Evolutionary conservation across 2,113 vertebrate genomes (phyloP).

Genomic region (Oenanthe oenanthe): DNA sequence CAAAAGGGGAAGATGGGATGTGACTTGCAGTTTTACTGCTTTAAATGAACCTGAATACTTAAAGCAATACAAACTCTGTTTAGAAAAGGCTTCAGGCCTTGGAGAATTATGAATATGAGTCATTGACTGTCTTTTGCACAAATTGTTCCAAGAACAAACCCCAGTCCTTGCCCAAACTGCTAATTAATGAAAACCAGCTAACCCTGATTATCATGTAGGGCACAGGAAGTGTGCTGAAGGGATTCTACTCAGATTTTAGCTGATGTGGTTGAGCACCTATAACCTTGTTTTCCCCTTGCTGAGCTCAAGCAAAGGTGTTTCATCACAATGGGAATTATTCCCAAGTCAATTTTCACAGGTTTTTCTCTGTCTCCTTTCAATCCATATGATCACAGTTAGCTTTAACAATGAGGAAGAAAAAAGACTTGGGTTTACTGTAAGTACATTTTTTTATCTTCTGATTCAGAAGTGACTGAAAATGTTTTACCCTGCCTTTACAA

Average conservation of each 20-base stretch:
- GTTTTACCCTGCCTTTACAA: background rate
- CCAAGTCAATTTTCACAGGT: slow-evolving; percentile 50
- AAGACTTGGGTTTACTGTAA: background rate
- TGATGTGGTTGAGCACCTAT: background rate
- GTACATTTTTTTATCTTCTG: background rate
- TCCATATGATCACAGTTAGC: background rate
- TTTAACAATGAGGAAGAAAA: background rate
- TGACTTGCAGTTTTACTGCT: slow-evolving; percentile 1
- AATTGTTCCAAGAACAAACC: slow-evolving; percentile 29
- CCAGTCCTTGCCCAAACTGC: background rate
- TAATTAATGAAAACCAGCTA: slow-evolving; percentile 47
- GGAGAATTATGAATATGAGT: background rate
- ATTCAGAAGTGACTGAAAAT: background rate
- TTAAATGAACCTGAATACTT: slow-evolving; percentile 12
- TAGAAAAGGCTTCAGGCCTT: slow-evolving; percentile 4
- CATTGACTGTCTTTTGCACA: background rate
- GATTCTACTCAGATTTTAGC: slow-evolving; percentile 1
- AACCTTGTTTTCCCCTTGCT: slow-evolving; percentile 58
- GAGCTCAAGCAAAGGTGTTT: slow-evolving; percentile 47
- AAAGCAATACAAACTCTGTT: slow-evolving; percentile 1
- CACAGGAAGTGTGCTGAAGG: slow-evolving; percentile 8
- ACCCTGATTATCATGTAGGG: slow-evolving; percentile 26
- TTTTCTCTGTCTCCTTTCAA: slow-evolving; percentile 25
- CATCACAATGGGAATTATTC: slow-evolving; percentile 51
- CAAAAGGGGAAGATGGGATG: background rate